phyloP scores from a whole-genome alignment of 2,888 invertebrate genomes.

The Drosophila falleni region DNA sequence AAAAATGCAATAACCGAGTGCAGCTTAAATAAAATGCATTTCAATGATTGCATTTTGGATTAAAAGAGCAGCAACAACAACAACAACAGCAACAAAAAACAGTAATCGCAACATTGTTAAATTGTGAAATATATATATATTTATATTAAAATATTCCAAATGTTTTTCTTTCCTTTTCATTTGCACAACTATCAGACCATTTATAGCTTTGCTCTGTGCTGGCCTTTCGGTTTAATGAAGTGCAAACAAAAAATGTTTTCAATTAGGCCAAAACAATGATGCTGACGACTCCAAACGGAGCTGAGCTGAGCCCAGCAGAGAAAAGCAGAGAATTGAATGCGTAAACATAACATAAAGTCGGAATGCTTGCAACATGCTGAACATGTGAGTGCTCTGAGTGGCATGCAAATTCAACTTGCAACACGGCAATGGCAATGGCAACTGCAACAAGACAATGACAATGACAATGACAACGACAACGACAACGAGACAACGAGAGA shows the following conservation, averaged over 20 bases:
- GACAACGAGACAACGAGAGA: background rate
- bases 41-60: constrained; percentile 81
- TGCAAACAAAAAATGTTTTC: constrained; percentile 79
- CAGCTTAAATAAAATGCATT: constrained; percentile 81
- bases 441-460: constrained; percentile 7
- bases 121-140: constrained; percentile 39
- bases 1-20: constrained; percentile 76
- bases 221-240: constrained; percentile 74
- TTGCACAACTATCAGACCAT: constrained; percentile 22
- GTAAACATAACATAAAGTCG: constrained; percentile 60
- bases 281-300: constrained; percentile 14
- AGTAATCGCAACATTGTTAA: constrained; percentile 35
- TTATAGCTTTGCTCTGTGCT: constrained; percentile 32
- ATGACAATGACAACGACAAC: constrained; percentile 2
- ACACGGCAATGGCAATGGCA: constrained; percentile 38
- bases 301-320: background rate
- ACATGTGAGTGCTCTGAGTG: constrained; percentile 67
- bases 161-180: constrained; percentile 28
- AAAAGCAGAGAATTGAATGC: constrained; percentile 29
- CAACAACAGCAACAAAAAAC: constrained; percentile 11
- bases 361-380: constrained; percentile 52
- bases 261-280: constrained; percentile 63
- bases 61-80: constrained; percentile 41
- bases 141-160: constrained; percentile 37
- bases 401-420: constrained; percentile 74